Base-by-base conservation (phyloP, 2,888 invertebrate genomes). In the Drosophila kuntzei region DNA sequence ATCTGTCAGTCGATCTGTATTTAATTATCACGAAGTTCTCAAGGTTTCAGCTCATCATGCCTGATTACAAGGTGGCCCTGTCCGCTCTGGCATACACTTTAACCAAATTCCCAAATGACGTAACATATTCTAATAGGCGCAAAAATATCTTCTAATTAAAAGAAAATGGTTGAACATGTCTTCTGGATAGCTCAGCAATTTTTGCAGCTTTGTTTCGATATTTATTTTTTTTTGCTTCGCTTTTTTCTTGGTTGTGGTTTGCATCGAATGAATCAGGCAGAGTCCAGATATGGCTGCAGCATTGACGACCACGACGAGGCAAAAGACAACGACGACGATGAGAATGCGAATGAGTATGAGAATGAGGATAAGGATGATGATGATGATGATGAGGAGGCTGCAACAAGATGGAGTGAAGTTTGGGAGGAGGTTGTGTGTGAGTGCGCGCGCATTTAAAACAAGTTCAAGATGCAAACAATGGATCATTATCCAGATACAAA, bases 391-490 rank as follows among this genome's bases (percentile, higher is more conserved):
- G 60, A 69, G 64, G 71, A 64, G 61, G 65, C 25, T 34, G 59
- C 58, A 34, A 68, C 66, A 72, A 80, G 84, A 83, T 83, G 83
- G 68, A 80, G 32, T 55, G 54, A 34, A 37, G 16, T 4, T 4
- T n/a, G 34, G n/a, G 18, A 16, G 55, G 62, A 36, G 49, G 39
- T 16, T 63, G 73, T 80, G 79, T 76, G 83, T 65, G 86, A 66
- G 85, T 69, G 72, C 69, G 76, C 66, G 83, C 86, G 85, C 90
- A 90, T 91, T 90, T 90, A 88, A 89, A 90, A 89, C 91, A 90
- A 91, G 90, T 89, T 90, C 89, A 90, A 87, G 87, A 90, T 91
- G 88, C 91, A 89, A 91, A 90, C 90, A 90, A 90, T 90, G 90
- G 90, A 90, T 90, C 90, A 91, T 90, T 90, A 90, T 91, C 90